Percentiles rank a stretch among this genome's conserved stretches.
These are phyloP conservation scores for Tetranychus truncatus DNA, from an alignment of 2,888 invertebrate species.

Conservation along the genomic window DNA sequence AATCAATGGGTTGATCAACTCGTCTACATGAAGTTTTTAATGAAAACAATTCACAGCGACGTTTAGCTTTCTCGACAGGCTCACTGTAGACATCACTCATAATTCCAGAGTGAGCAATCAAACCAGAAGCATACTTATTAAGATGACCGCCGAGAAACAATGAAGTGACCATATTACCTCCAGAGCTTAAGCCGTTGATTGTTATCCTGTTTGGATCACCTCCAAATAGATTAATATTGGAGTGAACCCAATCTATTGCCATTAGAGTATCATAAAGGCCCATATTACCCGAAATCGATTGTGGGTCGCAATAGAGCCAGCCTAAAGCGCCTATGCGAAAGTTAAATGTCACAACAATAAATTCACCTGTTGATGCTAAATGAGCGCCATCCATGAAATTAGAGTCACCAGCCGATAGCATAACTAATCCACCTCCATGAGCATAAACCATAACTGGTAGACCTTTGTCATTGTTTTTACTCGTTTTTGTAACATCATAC, in stretches of 20 bases:
- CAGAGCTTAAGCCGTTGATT: not conserved
- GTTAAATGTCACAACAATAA: conserved; percentile 2
- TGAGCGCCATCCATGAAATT: conserved; percentile 1
- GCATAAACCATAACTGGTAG: not conserved
- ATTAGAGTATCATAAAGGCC: not conserved
- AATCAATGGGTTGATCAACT: not conserved
- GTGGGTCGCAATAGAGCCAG: not conserved
- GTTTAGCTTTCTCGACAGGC: not conserved
- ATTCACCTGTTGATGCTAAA: not conserved
- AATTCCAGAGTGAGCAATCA: not conserved
- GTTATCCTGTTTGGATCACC: not conserved
- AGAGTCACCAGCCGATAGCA: not conserved
- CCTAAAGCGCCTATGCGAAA: not conserved
- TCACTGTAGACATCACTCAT: not conserved
- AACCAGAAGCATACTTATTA: not conserved
- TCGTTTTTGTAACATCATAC: not conserved
- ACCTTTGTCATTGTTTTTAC: not conserved
- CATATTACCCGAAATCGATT: not conserved
- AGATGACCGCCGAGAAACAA: not conserved
- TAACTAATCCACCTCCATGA: conserved; percentile 6
- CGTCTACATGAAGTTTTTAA: not conserved
- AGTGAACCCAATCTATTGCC: not conserved
- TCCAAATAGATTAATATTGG: not conserved
- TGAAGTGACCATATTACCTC: not conserved
- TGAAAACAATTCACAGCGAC: not conserved